These are phyloP conservation scores for Otolemur garnettii DNA, from an alignment of 2,113 vertebrate genomes.

Conservation along the genomic window DNA sequence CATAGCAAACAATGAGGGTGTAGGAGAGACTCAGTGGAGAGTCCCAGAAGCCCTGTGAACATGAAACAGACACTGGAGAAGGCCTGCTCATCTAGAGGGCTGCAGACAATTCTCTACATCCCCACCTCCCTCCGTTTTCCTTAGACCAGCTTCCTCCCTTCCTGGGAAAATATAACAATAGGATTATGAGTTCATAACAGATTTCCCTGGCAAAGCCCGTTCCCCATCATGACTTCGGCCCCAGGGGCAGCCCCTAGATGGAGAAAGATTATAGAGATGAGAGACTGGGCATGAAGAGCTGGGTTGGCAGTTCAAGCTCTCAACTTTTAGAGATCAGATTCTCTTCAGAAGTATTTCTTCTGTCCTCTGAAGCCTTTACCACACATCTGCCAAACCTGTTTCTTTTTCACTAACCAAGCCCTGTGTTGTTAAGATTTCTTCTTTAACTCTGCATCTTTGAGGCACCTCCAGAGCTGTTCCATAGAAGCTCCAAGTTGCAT, in stretches of 20 bases:
- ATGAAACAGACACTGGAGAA: neutral
- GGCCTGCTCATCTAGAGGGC: neutral
- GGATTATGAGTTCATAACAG: neutral
- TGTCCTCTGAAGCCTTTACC: neutral
- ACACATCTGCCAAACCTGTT: neutral
- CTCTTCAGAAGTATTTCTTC: neutral
- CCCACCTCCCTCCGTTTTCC: neutral
- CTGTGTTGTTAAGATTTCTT: neutral
- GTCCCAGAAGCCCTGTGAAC: neutral
- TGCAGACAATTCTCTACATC: no score
- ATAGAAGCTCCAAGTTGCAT: neutral
- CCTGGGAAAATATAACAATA: neutral
- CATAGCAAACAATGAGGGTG: rapidly evolving
- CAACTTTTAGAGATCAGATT: neutral
- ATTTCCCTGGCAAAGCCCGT: neutral
- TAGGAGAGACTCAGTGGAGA: neutral
- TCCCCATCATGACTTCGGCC: neutral
- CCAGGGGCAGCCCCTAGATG: neutral
- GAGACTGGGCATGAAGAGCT: neutral
- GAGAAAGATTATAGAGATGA: neutral
- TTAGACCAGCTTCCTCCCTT: neutral
- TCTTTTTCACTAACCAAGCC: neutral
- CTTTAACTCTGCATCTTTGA: neutral
- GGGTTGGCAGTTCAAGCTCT: neutral
- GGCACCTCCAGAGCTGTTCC: neutral